Evolutionary conservation across 2,113 vertebrate species (phyloP).

Genomic region (Gopherus evgoodei): DNA sequence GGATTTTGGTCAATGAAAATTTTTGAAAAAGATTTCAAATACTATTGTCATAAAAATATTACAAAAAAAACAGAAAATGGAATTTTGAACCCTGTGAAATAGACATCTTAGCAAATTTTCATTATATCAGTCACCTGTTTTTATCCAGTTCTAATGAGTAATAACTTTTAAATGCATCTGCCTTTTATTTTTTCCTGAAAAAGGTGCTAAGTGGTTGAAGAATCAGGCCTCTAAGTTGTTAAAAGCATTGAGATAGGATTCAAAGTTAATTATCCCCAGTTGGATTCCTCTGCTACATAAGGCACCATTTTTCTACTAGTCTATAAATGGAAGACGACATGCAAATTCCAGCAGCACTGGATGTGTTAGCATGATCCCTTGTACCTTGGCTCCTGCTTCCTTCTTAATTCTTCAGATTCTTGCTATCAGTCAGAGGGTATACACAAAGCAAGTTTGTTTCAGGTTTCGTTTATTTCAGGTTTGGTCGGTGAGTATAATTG

Average conservation of each 20-base stretch:
- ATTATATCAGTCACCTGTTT: not conserved
- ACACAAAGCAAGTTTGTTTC: not conserved
- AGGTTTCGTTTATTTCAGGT: not conserved
- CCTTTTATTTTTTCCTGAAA: not conserved
- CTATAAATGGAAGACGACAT: fast-evolving
- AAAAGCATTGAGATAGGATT: not conserved
- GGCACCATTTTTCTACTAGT: not conserved
- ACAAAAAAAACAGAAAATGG: not conserved
- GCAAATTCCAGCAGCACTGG: not conserved
- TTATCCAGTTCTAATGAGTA: not conserved
- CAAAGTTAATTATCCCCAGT: not conserved
- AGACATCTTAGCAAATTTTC: not conserved
- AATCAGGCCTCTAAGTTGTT: not conserved
- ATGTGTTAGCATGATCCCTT: not conserved
- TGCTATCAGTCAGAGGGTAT: not conserved
- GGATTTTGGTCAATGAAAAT: not conserved
- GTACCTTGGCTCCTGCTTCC: not conserved
- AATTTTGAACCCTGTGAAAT: not conserved
- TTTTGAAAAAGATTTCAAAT: not conserved
- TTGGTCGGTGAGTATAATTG: constrained; percentile 60
- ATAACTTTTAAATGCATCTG: not conserved
- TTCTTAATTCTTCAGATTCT: not conserved
- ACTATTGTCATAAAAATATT: not conserved
- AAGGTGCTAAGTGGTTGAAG: not conserved
- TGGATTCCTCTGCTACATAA: not conserved